A percentile compares a stretch with the other conserved stretches of the same genome.
phyloP scores from a whole-genome alignment of 2,888 invertebrate species.

The Microlaimidae sp. region DNA sequence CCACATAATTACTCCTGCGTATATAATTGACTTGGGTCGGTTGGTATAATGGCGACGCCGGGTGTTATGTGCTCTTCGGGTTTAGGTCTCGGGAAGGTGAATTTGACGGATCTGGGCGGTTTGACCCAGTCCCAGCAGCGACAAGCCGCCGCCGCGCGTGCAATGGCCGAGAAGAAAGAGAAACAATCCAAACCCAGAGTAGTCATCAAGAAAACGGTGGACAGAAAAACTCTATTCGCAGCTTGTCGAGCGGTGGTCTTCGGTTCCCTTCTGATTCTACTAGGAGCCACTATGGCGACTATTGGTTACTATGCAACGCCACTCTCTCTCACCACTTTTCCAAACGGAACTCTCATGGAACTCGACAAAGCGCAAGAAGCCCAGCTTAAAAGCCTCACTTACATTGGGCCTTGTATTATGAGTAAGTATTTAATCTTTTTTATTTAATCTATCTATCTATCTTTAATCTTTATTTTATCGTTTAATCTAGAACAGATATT shows the following conservation, averaged over 20 bases:
- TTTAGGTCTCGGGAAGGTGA: slow-evolving; percentile 32
- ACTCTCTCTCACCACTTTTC: slow-evolving; percentile 12
- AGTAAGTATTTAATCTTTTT: too few species aligned
- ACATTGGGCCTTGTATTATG: too few species aligned
- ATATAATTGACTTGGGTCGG: too few species aligned
- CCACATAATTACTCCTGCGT: too few species aligned
- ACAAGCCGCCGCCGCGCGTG: not conserved
- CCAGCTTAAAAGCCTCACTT: too few species aligned
- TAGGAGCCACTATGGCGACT: slow-evolving; percentile 80
- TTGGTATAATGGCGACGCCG: too few species aligned
- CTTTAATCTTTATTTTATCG: too few species aligned
- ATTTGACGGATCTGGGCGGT: slow-evolving; percentile 22
- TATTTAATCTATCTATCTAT: too few species aligned
- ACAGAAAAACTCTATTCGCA: slow-evolving; percentile 54
- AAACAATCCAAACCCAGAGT: slow-evolving; percentile 22
- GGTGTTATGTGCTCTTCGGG: too few species aligned
- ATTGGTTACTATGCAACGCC: slow-evolving; percentile 47
- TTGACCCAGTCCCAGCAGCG: not conserved
- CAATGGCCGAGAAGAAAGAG: not conserved
- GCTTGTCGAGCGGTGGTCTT: slow-evolving; percentile 76
- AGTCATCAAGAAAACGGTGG: slow-evolving; percentile 30
- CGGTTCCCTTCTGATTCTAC: slow-evolving; percentile 64
- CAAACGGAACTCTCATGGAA: too few species aligned
- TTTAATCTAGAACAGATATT: too few species aligned
- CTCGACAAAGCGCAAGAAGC: too few species aligned